Evolutionary conservation across 2,113 vertebrate genomes (phyloP).

Genomic region (Laticauda colubrina): DNA sequence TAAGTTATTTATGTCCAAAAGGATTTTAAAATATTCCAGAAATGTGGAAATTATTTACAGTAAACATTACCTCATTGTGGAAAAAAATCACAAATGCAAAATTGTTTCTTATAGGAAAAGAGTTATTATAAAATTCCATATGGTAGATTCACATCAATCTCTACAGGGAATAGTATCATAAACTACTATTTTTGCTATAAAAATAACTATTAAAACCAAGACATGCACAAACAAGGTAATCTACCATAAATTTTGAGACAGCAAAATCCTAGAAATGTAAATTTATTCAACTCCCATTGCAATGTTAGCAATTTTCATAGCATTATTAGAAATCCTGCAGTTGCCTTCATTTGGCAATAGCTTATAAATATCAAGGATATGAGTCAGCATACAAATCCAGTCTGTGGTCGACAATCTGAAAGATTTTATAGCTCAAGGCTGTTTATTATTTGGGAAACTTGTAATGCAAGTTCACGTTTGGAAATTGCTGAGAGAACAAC

Average conservation of each 20-base stretch:
- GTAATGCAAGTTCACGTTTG: conserved; percentile 73
- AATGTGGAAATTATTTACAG: conserved; percentile 66
- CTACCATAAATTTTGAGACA: conserved; percentile 79
- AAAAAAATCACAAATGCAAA: conserved; percentile 62
- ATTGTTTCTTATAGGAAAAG: conserved; percentile 56
- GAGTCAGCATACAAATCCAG: conserved; percentile 81
- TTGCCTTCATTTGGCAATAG: conserved; percentile 64
- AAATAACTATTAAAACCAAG: conserved; percentile 75
- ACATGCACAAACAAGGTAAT: conserved; percentile 82
- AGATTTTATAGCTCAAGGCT: conserved; percentile 76
- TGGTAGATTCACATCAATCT: conserved; percentile 75
- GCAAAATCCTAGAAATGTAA: conserved; percentile 76
- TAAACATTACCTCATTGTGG: conserved; percentile 65
- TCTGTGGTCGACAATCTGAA: conserved; percentile 72
- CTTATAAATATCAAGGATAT: conserved; percentile 78
- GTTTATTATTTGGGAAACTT: conserved; percentile 76
- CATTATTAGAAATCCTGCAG: conserved; percentile 77
- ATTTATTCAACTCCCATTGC: conserved; percentile 76
- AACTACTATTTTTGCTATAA: conserved; percentile 79
- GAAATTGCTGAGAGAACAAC: conserved; percentile 72
- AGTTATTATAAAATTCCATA: conserved; percentile 71
- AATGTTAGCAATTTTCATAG: conserved; percentile 76
- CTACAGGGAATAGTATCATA: conserved; percentile 76
- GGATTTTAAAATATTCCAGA: conserved; percentile 53
- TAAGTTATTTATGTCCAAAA: conserved; percentile 1